Percentiles rank a stretch among this genome's conserved stretches.
These are phyloP conservation scores for Tapirus terrestris DNA, from an alignment of 2,113 vertebrate species.

Conservation along the genomic window DNA sequence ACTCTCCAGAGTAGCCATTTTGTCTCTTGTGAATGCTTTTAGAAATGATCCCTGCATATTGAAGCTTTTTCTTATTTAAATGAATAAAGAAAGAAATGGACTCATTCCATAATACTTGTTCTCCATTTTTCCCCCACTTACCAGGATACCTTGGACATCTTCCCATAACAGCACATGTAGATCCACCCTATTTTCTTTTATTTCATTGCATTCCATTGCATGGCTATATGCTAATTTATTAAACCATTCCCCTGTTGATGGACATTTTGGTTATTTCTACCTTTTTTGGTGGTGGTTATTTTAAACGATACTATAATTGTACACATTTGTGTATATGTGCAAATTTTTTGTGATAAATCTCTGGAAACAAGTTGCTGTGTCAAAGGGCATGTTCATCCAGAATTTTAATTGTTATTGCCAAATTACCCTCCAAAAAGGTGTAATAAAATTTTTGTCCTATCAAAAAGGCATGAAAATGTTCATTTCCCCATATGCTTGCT, in stretches of 20 bases:
- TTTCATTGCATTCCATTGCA: background rate
- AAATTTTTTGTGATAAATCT: conserved; percentile 32
- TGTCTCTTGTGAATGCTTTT: background rate
- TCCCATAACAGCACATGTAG: background rate
- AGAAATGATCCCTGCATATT: background rate
- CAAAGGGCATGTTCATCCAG: background rate
- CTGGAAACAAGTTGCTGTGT: background rate
- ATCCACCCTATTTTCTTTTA: background rate
- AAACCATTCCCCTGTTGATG: background rate
- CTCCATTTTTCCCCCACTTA: background rate
- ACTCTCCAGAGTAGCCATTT: background rate
- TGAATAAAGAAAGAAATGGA: background rate
- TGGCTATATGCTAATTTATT: background rate
- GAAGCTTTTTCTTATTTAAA: background rate
- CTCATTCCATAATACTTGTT: background rate
- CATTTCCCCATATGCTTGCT: background rate
- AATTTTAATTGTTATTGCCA: conserved; percentile 1
- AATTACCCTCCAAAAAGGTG: background rate
- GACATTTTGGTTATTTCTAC: conserved; percentile 6
- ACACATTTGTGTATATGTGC: background rate
- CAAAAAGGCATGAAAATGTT: background rate
- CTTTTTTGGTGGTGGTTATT: background rate
- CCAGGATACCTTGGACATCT: background rate
- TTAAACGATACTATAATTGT: conserved; percentile 1
- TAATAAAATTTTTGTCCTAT: background rate